These are phyloP conservation scores for Lethrus apterus DNA, from an alignment of 1,140 invertebrate genomes.

Conservation along the genomic window DNA sequence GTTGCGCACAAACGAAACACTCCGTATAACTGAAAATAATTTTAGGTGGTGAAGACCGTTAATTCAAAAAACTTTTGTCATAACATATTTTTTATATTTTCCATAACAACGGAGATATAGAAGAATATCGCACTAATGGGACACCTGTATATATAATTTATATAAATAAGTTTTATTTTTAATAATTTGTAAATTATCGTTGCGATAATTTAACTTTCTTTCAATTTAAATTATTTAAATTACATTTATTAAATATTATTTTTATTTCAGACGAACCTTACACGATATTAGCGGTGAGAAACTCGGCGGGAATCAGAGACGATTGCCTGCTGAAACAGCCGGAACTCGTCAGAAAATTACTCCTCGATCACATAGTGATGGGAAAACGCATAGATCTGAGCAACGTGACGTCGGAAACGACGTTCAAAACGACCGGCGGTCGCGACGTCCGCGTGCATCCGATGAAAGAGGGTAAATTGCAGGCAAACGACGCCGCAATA, in stretches of 20 bases:
- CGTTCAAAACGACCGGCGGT: constrained; percentile 47
- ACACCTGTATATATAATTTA: too few species aligned
- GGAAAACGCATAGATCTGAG: constrained; percentile 40
- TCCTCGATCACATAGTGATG: constrained; percentile 50
- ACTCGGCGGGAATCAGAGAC: constrained; percentile 44
- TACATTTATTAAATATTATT: constrained; percentile 10
- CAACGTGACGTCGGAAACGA: constrained; percentile 40
- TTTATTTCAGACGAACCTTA: constrained; percentile 48
- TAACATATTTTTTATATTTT: too few species aligned
- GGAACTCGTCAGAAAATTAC: constrained; percentile 45
- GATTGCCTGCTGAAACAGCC: constrained; percentile 40
- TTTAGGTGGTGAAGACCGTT: too few species aligned
- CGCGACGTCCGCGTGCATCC: constrained; percentile 42
- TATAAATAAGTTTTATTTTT: too few species aligned
- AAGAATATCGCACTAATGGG: too few species aligned
- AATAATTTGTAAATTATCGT: background rate
- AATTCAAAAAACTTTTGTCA: too few species aligned
- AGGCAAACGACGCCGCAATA: constrained; percentile 46
- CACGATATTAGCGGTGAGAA: constrained; percentile 51
- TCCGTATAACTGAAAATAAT: constrained; percentile 1
- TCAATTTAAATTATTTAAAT: background rate
- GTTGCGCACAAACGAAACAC: too few species aligned
- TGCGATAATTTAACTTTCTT: background rate
- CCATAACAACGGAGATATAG: too few species aligned
- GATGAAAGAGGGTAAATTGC: constrained; percentile 39